Evolutionary conservation across 1,140 invertebrate species (phyloP).

Genomic region (Drosophila dunni): DNA sequence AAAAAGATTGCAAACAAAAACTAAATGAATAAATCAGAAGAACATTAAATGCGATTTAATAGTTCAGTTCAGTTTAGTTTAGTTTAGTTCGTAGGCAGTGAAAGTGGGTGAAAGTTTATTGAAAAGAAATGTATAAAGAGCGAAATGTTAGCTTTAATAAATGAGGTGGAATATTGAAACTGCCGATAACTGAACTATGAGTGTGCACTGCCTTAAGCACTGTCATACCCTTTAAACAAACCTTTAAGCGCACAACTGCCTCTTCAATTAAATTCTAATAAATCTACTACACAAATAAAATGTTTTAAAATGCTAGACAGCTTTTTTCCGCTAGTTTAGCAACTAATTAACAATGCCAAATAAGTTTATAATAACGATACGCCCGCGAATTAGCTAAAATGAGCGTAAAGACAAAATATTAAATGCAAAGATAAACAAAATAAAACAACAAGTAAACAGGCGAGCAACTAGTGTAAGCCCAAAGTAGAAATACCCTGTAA

Average conservation of each 20-base stretch:
- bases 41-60: not conserved
- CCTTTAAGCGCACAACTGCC: no score
- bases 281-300: no score
- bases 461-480: not conserved
- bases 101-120: not conserved
- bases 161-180: no score
- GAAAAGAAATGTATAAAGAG: no score
- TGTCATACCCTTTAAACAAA: no score
- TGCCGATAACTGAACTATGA: no score
- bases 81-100: no score
- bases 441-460: not conserved
- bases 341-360: constrained; percentile 14
- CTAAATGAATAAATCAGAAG: not conserved
- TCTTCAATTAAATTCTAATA: no score
- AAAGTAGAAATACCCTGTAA: not conserved
- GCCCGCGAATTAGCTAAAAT: constrained; percentile 3
- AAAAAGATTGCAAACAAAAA: not conserved
- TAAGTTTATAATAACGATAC: constrained; percentile 20
- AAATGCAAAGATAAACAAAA: constrained; percentile 1
- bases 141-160: no score
- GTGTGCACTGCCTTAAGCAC: no score
- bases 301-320: no score
- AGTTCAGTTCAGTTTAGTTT: no score
- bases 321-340: constrained; percentile 4
- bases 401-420: constrained; percentile 19